phyloP scores from a whole-genome alignment of 2,888 invertebrate genomes.

The Microctonus hyperodae region DNA sequence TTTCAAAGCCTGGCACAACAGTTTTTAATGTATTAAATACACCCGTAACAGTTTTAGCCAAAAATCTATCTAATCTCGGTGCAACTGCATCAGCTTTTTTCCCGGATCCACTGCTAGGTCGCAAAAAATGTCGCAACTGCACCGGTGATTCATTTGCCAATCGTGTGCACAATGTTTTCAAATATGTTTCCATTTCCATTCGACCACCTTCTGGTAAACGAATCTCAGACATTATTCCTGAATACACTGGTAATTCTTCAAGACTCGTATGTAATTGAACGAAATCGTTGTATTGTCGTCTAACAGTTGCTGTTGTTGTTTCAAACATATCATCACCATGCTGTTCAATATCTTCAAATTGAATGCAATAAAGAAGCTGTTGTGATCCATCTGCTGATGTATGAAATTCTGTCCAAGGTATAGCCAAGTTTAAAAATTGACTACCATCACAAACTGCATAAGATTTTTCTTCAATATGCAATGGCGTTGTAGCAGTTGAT shows the following conservation, averaged over 20 bases:
- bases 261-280: constrained; percentile 53
- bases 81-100: constrained; percentile 65
- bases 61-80: constrained; percentile 69
- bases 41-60: constrained; percentile 80
- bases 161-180: constrained; percentile 52
- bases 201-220: constrained; percentile 56
- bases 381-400: constrained; percentile 58
- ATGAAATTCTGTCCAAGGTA: constrained; percentile 58
- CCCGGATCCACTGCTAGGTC: constrained; percentile 55
- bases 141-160: constrained; percentile 52
- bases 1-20: constrained; percentile 69
- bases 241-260: constrained; percentile 52
- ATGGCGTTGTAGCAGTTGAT: constrained; percentile 54
- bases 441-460: constrained; percentile 53
- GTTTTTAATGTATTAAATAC: constrained; percentile 81
- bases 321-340: constrained; percentile 56
- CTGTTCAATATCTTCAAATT: constrained; percentile 58
- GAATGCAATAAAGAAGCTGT: constrained; percentile 58
- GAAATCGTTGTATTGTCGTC: constrained; percentile 56
- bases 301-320: constrained; percentile 57
- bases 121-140: constrained; percentile 54
- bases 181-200: constrained; percentile 54
- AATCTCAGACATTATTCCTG: constrained; percentile 49
- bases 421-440: constrained; percentile 55
- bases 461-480: constrained; percentile 56